Evolutionary conservation across 2,113 vertebrate genomes (phyloP), one percentile per base, ranked within the genome.

Genomic region (Siphamia tubifer): DNA sequence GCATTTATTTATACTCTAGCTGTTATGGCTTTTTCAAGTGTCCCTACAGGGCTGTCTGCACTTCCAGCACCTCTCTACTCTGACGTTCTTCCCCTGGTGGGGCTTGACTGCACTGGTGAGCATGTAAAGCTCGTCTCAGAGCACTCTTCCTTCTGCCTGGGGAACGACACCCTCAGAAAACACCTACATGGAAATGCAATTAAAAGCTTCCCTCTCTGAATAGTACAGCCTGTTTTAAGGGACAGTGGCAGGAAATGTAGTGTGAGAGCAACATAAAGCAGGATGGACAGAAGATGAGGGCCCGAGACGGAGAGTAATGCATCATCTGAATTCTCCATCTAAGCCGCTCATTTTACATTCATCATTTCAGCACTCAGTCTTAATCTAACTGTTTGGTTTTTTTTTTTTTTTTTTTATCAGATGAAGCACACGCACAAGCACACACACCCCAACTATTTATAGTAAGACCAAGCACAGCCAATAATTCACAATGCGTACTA

Each of bases 161-260:
- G 86, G 87, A 91, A 76, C 21, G 82, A 83, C 79, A 82, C 83
- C 84, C 85, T 87, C 66, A 65, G 68, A 85, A 90, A 89, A 89
- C 82, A 84, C 84, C 80, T 88, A 91, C 89, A 92, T 89, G 88
- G 47, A 90, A 91, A 92, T 79, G 89, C 91, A 92, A 93, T 92
- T 93, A 93, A 91, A 91, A 90, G 70, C 63, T 40, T 77, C 81
- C 81, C 84, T 79, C 81, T 82, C 77, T 82, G 84, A 85, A 86
- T 73, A 77, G 81, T 49, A 49, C 69, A 47, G 76, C 27, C 72
- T 56, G 67, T 85, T 87, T 85, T 79, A 66, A 43, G 74, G 70
- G 79, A 86, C 66, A 30, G 67, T 38, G 17, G 68, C 55, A 77
- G 79, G 80, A 83, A 74, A 89, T 81, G 79, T 63, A 77, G 61